Percentiles rank a stretch among this genome's conserved stretches.
These are phyloP conservation scores for Perca flavescens DNA, from an alignment of 2,113 vertebrate genomes.

Conservation along the genomic window DNA sequence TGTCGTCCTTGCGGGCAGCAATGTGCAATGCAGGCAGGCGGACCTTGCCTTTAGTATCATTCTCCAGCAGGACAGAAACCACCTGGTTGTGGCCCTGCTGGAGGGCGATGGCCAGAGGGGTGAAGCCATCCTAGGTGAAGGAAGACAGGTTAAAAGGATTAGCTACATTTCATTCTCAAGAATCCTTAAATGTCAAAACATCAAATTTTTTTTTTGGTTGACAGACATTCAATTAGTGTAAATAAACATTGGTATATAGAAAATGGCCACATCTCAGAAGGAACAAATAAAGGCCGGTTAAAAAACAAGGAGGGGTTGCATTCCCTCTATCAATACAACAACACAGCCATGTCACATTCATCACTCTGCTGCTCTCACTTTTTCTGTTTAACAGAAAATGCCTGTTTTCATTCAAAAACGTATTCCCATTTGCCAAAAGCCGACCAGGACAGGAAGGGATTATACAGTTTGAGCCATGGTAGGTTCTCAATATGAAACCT, in stretches of 20 bases:
- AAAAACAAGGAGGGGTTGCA: not conserved
- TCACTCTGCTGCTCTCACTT: not conserved
- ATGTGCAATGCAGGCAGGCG: slow-evolving; percentile 96
- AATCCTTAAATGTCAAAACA: not conserved
- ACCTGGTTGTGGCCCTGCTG: slow-evolving; percentile 99
- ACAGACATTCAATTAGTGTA: not conserved
- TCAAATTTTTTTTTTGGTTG: not conserved
- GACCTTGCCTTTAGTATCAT: slow-evolving; percentile 99
- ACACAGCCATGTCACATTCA: not conserved
- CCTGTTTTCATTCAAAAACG: not conserved
- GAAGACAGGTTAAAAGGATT: not conserved
- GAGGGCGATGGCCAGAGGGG: slow-evolving; percentile 95
- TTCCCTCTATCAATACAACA: not conserved
- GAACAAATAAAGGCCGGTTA: not conserved
- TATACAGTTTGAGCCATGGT: not conserved
- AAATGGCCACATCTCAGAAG: not conserved
- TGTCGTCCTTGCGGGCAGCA: slow-evolving; percentile 97
- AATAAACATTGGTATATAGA: not conserved
- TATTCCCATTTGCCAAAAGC: not conserved
- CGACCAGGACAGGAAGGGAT: not conserved
- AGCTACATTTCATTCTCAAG: not conserved
- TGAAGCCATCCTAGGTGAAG: slow-evolving; percentile 92
- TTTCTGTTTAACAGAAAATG: too few species aligned
- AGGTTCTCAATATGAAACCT: not conserved
- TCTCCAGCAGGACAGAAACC: slow-evolving; percentile 95